Percentiles rank a stretch among this genome's conserved stretches.
Evolutionary conservation across 2,888 invertebrate genomes (phyloP).

Genomic region (Chrysodeixis includens): DNA sequence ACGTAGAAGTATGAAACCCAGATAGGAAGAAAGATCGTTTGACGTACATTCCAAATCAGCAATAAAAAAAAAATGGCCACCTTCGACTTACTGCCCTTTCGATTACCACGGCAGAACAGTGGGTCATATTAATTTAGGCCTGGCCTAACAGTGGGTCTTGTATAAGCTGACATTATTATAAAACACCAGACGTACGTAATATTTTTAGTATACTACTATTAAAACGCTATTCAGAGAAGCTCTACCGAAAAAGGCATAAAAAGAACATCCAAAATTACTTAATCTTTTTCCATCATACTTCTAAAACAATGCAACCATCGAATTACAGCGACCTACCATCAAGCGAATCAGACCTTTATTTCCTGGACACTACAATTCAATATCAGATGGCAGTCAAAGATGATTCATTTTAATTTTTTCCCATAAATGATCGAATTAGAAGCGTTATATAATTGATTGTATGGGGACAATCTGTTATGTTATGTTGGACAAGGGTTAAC

Average conservation of each 20-base stretch:
- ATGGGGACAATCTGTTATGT: slow-evolving; percentile 41
- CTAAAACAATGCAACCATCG: slow-evolving; percentile 37
- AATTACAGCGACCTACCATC: slow-evolving; percentile 26
- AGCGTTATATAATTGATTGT: slow-evolving; percentile 47
- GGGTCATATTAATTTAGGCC: too few species aligned
- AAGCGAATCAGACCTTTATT: slow-evolving; percentile 40
- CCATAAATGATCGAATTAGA: slow-evolving; percentile 46
- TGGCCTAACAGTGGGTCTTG: too few species aligned
- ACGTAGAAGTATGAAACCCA: too few species aligned
- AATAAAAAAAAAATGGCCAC: too few species aligned
- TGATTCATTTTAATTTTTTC: slow-evolving; percentile 38
- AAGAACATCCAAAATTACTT: not conserved
- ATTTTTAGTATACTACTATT: too few species aligned
- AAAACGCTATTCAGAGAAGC: slow-evolving; percentile 16
- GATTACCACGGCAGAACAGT: too few species aligned
- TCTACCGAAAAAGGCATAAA: slow-evolving; percentile 21
- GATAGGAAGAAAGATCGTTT: too few species aligned
- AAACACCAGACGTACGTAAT: too few species aligned
- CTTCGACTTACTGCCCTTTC: too few species aligned
- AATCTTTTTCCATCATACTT: not conserved
- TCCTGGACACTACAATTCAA: slow-evolving; percentile 26
- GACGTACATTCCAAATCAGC: too few species aligned
- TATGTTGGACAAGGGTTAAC: slow-evolving; percentile 26
- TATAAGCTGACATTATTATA: too few species aligned
- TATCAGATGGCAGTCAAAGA: slow-evolving; percentile 17